Base-by-base conservation (phyloP, 2,888 invertebrate species). In the Pseudoips prasinana region DNA sequence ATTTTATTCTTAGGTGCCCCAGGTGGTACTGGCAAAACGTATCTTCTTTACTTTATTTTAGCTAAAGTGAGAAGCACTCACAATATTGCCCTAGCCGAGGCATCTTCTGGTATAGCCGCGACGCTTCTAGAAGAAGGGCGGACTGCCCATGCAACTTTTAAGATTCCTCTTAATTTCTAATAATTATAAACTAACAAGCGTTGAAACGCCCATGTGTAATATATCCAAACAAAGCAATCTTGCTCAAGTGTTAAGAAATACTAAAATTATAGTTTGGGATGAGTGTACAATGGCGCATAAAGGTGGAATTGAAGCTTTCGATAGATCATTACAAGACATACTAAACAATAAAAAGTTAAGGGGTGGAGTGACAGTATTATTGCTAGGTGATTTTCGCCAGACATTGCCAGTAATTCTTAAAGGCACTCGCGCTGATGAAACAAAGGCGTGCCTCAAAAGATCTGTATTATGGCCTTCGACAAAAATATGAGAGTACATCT, bases 1-100 rank as follows among this genome's bases (percentile, higher is more conserved):
- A 39, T 43, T 18, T 33, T 39, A 8, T 39, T 44, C 36, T 29
- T 46, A n/a, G 33, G 27, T 17, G 39, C 40, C 5, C 42, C 42
- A 6, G 42, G 39, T 33, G 39, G 39, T 20, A 35, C 38, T 10
- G 41, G 43, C 11, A 43, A 50, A 44, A 46, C 40, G 1, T 40
- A 35, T 41, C 22, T 43, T 29, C 32, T 32, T 35, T 19, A 19
- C 25, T 25, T 46, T 9, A 34, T 46, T 24, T 27, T 42, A 28
- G 33, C 38, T 1, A 32, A 36, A 33, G 33, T 46, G 9, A 28
- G 50, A n/a, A 41, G 41, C 41, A 34, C 44, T 25, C 39, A 46
- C 30, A 38, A 33, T 38, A 10, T 51, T 19, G 42, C 45, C 25
- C 33, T 47, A 27, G 47, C 45, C 17, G 44, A 47, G 8, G 29